phyloP scores from a whole-genome alignment of 2,888 invertebrate species.

The Leucophenga maculata region DNA sequence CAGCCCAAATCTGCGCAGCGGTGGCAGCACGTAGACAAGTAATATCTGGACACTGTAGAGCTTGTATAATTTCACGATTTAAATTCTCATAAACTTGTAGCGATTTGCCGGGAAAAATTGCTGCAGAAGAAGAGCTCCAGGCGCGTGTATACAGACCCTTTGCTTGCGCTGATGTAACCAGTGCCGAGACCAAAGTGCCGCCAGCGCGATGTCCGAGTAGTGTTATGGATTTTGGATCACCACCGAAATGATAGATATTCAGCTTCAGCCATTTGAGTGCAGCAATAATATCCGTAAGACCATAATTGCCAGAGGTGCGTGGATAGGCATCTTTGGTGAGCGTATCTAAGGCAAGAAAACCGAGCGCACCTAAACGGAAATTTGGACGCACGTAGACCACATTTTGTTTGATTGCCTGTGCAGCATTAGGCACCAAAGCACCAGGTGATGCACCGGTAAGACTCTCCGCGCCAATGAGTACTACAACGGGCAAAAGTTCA shows the following conservation, averaged over 20 bases:
- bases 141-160: constrained; percentile 82
- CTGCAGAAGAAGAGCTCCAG: constrained; percentile 86
- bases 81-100: constrained; percentile 76
- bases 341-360: constrained; percentile 84
- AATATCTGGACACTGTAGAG: constrained; percentile 75
- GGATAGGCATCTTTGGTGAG: constrained; percentile 81
- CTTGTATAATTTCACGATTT: constrained; percentile 77
- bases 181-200: constrained; percentile 86
- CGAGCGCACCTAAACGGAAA: constrained; percentile 84
- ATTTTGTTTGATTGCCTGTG: constrained; percentile 77
- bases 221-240: constrained; percentile 84
- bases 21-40: constrained; percentile 76
- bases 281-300: constrained; percentile 83
- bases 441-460: constrained; percentile 84
- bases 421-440: constrained; percentile 80
- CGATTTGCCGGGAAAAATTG: constrained; percentile 80
- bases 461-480: constrained; percentile 85
- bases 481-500: constrained; percentile 85
- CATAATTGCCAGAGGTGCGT: constrained; percentile 88
- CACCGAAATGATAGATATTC: constrained; percentile 89
- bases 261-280: constrained; percentile 85
- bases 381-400: constrained; percentile 90
- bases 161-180: constrained; percentile 76
- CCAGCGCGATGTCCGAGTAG: constrained; percentile 89
- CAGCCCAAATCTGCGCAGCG: constrained; percentile 77